These are phyloP conservation scores for Empis stercorea DNA, from an alignment of 2,888 invertebrate species.

Conservation along the genomic window DNA sequence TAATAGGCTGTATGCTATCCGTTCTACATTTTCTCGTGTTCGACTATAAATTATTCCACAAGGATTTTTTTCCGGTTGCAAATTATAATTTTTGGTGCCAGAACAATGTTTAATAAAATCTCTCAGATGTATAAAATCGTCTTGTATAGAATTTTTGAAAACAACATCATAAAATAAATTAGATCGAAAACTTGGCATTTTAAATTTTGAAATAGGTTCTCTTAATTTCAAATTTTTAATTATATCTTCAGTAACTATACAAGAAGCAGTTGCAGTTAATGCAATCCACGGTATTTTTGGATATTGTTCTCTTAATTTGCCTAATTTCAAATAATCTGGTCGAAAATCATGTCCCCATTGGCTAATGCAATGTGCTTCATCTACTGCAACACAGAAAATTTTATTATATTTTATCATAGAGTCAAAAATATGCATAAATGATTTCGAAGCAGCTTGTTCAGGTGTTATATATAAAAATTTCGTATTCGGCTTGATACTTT, in stretches of 20 bases:
- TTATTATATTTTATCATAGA: slow-evolving; percentile 61
- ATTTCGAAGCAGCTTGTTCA: slow-evolving; percentile 78
- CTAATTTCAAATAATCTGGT: slow-evolving; percentile 86
- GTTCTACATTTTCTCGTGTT: slow-evolving; percentile 80
- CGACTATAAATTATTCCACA: slow-evolving; percentile 93
- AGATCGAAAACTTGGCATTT: slow-evolving; percentile 76
- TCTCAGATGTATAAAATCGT: slow-evolving; percentile 69
- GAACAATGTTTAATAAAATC: slow-evolving; percentile 58
- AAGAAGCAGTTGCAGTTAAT: slow-evolving; percentile 85
- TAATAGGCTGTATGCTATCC: slow-evolving; percentile 62
- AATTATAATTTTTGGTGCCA: slow-evolving; percentile 35
- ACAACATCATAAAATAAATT: slow-evolving; percentile 93
- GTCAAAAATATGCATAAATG: slow-evolving; percentile 54
- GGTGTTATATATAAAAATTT: slow-evolving; percentile 92
- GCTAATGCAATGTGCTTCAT: slow-evolving; percentile 96
- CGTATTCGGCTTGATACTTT: slow-evolving; percentile 56
- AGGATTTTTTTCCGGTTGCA: slow-evolving; percentile 37
- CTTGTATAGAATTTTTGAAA: slow-evolving; percentile 70
- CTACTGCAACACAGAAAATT: slow-evolving; percentile 82
- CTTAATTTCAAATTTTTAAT: slow-evolving; percentile 54
- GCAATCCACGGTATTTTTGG: slow-evolving; percentile 74
- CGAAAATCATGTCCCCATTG: slow-evolving; percentile 99
- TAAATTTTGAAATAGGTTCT: slow-evolving; percentile 59
- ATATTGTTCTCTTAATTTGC: slow-evolving; percentile 48
- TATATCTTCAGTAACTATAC: slow-evolving; percentile 72